Conservation (phyloP, 2,113 vertebrate genomes). For the Psephotus haematonotus region DNA sequence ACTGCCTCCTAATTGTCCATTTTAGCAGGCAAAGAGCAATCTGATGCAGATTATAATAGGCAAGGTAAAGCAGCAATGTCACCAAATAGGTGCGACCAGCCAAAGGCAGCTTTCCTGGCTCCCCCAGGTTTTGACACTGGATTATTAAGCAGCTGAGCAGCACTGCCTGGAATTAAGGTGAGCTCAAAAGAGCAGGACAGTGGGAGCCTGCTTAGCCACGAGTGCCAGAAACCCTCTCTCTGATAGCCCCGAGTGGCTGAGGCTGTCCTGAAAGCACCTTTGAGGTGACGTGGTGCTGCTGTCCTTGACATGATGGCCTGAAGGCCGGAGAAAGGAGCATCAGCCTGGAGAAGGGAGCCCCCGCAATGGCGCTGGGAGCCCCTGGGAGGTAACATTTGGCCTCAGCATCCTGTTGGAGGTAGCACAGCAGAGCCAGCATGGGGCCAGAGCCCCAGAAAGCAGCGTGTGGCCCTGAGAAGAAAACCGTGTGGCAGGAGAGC, state of each 20-base stretch:
- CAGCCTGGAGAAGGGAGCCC: not conserved
- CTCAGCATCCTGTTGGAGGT: not conserved
- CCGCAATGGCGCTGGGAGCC: not conserved
- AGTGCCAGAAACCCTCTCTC: not conserved
- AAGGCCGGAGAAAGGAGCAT: not conserved
- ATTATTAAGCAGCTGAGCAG: not conserved
- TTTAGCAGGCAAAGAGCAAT: slow-evolving; percentile 26
- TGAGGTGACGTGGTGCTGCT: not conserved
- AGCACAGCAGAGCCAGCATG: rapidly evolving
- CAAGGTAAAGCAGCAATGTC: not conserved
- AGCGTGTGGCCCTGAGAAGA: not conserved
- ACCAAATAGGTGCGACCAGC: not conserved
- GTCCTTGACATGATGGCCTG: not conserved
- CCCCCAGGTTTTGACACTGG: not conserved
- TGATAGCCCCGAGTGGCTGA: not conserved
- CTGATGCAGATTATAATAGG: not conserved
- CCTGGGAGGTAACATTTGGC: not conserved
- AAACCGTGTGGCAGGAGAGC: not conserved
- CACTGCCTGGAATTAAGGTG: not conserved
- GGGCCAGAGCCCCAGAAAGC: not conserved
- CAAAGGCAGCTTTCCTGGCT: not conserved
- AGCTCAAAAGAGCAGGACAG: not conserved
- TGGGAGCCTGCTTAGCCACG: not conserved
- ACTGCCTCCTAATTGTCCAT: not conserved
- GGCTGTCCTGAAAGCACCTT: not conserved